These are phyloP conservation scores for Eonycteris spelaea DNA, from an alignment of 2,113 vertebrate genomes.

Conservation along the genomic window DNA sequence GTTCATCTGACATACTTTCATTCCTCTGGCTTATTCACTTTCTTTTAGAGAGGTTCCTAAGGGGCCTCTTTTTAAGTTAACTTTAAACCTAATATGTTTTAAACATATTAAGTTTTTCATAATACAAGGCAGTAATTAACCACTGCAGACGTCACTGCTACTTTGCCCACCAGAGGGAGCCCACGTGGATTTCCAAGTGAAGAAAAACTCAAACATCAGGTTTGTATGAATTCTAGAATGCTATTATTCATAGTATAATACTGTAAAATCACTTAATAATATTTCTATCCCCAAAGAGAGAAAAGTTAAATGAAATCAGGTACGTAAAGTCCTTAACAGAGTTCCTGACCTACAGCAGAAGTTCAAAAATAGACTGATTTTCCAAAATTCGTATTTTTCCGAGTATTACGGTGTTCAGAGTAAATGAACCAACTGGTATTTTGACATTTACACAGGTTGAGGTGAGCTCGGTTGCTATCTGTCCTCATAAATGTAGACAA, in stretches of 20 bases:
- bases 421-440: background rate
- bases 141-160: background rate
- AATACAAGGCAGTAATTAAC: background rate
- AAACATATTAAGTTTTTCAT: background rate
- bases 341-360: background rate
- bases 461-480: background rate
- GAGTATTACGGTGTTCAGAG: background rate
- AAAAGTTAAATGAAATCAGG: background rate
- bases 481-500: background rate
- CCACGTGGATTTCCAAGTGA: background rate
- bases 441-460: background rate
- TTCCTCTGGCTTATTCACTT: background rate
- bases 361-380: background rate
- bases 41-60: background rate
- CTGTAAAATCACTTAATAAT: background rate
- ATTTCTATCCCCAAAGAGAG: background rate
- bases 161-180: constrained; percentile 50
- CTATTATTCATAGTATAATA: background rate
- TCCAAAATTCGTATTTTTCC: background rate
- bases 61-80: background rate
- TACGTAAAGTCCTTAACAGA: background rate
- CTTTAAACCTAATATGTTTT: background rate
- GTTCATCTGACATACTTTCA: background rate
- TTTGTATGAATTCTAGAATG: background rate
- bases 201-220: background rate